A percentile compares a stretch with the other conserved stretches of the same genome.
Evolutionary conservation across 1,140 invertebrate genomes (phyloP).

Genomic region (Scaptomyza hsui): DNA sequence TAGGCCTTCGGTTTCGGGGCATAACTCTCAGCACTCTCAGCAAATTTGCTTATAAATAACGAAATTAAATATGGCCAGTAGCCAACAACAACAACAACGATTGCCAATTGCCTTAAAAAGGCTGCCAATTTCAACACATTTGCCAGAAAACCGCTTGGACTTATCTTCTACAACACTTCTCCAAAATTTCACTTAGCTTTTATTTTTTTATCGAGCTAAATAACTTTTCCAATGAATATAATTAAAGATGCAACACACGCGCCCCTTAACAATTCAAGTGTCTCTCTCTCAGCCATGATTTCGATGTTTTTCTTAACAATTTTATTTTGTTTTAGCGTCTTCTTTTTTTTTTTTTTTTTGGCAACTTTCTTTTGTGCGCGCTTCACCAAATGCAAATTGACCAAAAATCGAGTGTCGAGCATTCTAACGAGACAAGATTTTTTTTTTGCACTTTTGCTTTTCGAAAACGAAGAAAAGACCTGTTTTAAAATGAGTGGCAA

Average conservation of each 20-base stretch:
- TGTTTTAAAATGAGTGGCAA: background rate
- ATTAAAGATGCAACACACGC: constrained; percentile 80
- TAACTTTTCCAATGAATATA: constrained; percentile 61
- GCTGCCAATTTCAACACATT: constrained; percentile 71
- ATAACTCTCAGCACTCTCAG: constrained; percentile 58
- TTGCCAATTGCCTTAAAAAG: constrained; percentile 50
- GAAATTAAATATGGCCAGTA: constrained; percentile 80
- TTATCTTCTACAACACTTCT: constrained; percentile 16
- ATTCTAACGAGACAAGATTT: constrained; percentile 60
- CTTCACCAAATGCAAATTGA: constrained; percentile 71
- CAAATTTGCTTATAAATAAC: constrained; percentile 82
- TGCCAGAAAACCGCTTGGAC: constrained; percentile 35
- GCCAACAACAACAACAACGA: constrained; percentile 22
- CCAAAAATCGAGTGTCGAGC: constrained; percentile 57
- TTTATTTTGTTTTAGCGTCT: constrained; percentile 15
- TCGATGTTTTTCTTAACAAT: constrained; percentile 33
- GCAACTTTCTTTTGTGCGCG: constrained; percentile 70
- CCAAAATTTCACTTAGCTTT: constrained; percentile 49
- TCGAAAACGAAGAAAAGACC: constrained; percentile 12
- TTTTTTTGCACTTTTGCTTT: constrained; percentile 72
- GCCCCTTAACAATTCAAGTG: constrained; percentile 39
- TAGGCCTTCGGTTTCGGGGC: constrained; percentile 53
- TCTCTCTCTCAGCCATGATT: constrained; percentile 29
- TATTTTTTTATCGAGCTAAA: constrained; percentile 37
- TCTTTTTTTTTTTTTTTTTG: constrained; percentile 41